Evolutionary conservation across 2,888 invertebrate species (phyloP), one percentile per base, ranked within the genome.

Genomic region (Seladonia tumulorum): DNA sequence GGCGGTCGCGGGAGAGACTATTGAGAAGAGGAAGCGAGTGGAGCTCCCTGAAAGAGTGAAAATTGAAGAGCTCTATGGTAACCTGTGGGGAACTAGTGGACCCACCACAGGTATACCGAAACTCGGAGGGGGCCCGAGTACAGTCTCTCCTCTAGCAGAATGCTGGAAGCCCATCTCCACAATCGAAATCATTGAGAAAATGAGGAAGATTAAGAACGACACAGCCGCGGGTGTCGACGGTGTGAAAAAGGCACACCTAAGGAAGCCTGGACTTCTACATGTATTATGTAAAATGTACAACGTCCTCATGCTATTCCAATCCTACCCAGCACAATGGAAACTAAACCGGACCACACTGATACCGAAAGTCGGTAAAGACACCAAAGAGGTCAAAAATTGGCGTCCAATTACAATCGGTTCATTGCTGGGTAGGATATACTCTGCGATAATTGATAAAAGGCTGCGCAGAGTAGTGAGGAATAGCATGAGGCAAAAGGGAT

Each of bases 121-220:
- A 14, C 60, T 63, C 25, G 60, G 60, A 63, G 5, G 60, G 60
- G 60, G 29, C 10, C 60, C 60, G 14, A 63, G 60, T 14, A 10
- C 12, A 12, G 2, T 63, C 18, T 25, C 60, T 63, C 14, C 63
- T 0, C 0, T 63, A 5, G 14, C 4, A 4, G 63, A 63, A 16
- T 10, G 25, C 0, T 63, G 63, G 63, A 63, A 12, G 4, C 63
- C 63, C 14, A n/a, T 63, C 29, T 14, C 63, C 29, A 4, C 0
- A 0, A 5, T 14, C 0, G 63, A 63, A 2, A 12, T 63, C 0
- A 1, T 29, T 0, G 14, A n/a, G 0, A 63, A 29, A 5, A n/a
- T 63, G 29, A n/a, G 16, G 3, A 63, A 0, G 0, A 63, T 63
- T 5, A 63, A 29, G 14, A 63, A 63, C 1, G 63, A 63, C 5